Evolutionary conservation across 2,888 invertebrate genomes (phyloP).

Genomic region (Caenorhabditis drosophilae): DNA sequence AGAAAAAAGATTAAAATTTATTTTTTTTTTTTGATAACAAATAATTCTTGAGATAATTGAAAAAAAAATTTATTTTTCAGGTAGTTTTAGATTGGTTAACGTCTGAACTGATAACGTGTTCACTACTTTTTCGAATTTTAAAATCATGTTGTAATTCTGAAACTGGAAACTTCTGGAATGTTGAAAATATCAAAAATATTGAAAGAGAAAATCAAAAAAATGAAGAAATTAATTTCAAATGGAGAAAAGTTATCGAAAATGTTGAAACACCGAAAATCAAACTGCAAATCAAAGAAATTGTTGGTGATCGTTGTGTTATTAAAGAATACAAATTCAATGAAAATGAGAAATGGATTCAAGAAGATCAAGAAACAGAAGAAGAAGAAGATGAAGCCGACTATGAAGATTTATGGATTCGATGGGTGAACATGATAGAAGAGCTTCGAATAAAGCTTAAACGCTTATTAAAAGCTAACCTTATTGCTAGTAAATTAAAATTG

Average conservation of each 20-base stretch:
- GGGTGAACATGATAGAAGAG: slow-evolving; percentile 10
- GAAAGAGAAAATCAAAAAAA: neutral
- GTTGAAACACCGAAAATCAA: neutral
- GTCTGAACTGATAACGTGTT: slow-evolving; percentile 26
- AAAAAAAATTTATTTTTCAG: no score
- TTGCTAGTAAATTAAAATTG: slow-evolving; percentile 10
- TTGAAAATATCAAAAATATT: neutral
- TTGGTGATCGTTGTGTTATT: slow-evolving; percentile 18
- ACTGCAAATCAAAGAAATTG: slow-evolving; percentile 15
- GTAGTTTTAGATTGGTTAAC: slow-evolving; percentile 33
- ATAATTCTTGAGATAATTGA: no score
- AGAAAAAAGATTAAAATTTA: no score
- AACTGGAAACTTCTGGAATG: slow-evolving; percentile 8
- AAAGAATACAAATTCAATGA: neutral
- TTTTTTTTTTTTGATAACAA: no score
- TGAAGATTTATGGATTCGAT: slow-evolving; percentile 10
- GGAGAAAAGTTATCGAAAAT: neutral
- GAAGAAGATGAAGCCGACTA: neutral
- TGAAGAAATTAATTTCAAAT: neutral
- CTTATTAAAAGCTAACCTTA: slow-evolving; percentile 8
- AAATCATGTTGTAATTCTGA: slow-evolving; percentile 17
- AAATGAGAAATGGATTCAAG: neutral
- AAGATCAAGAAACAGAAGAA: neutral
- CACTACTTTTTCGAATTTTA: slow-evolving; percentile 23
- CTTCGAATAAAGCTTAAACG: slow-evolving; percentile 5